Evolutionary conservation across 1,140 invertebrate species (phyloP).

Genomic region (Tribolium castaneum): DNA sequence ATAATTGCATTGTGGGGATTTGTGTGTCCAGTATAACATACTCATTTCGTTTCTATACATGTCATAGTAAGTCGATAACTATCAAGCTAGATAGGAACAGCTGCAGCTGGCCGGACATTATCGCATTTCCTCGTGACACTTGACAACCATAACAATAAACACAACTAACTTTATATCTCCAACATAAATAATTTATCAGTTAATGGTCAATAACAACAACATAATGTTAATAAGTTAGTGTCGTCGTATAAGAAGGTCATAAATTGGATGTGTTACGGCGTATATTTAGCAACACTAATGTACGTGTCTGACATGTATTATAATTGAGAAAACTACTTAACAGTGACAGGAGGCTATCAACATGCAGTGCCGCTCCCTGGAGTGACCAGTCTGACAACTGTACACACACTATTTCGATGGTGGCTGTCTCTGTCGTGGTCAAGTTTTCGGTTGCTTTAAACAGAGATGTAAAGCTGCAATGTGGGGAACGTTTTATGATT

Average conservation of each 20-base stretch:
- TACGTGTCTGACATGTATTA: constrained; percentile 62
- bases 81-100: constrained; percentile 49
- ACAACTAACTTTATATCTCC: constrained; percentile 55
- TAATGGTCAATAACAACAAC: constrained; percentile 57
- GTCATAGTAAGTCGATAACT: constrained; percentile 55
- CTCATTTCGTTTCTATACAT: constrained; percentile 54
- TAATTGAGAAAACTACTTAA: constrained; percentile 63
- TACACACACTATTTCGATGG: constrained; percentile 7
- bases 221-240: constrained; percentile 58
- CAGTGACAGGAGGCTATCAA: constrained; percentile 61
- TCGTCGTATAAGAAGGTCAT: constrained; percentile 56
- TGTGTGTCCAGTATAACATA: constrained; percentile 7
- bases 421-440: neutral
- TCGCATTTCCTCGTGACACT: constrained; percentile 56
- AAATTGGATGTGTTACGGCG: constrained; percentile 59
- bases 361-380: constrained; percentile 57
- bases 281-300: constrained; percentile 63
- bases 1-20: constrained; percentile 14
- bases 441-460: neutral
- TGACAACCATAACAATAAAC: constrained; percentile 60
- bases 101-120: constrained; percentile 51
- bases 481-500: neutral
- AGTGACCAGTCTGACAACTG: constrained; percentile 44
- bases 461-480: neutral
- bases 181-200: constrained; percentile 60